Conservation (phyloP, 2,797 vertebrate genomes). For the Phrynocephalus forsythii region DNA sequence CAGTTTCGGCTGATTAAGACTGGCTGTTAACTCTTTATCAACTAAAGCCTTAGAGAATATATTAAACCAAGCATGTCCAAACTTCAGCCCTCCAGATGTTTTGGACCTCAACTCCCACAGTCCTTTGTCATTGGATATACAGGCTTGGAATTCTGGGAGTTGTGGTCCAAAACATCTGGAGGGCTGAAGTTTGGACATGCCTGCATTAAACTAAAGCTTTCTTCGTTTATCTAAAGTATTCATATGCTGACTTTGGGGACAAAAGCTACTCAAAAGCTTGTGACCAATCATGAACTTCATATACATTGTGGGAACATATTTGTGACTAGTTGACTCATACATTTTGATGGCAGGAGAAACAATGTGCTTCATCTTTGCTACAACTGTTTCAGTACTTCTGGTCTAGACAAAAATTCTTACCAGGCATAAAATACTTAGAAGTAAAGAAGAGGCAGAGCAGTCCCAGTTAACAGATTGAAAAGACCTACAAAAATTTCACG, state of each 20-base stretch:
- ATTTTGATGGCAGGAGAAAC: neutral
- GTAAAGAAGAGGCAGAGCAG: too few species aligned
- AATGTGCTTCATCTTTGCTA: neutral
- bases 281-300: neutral
- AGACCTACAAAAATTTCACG: too few species aligned
- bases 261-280: neutral
- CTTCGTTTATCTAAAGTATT: neutral
- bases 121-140: too few species aligned
- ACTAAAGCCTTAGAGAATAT: neutral
- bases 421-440: neutral
- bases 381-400: neutral
- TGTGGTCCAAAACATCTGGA: too few species aligned
- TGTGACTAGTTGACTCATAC: neutral
- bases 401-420: neutral
- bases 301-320: neutral
- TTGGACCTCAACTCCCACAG: too few species aligned
- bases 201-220: neutral
- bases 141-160: too few species aligned
- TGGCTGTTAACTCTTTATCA: neutral
- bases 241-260: neutral
- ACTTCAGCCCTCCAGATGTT: too few species aligned
- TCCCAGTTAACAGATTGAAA: too few species aligned
- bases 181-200: too few species aligned
- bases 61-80: too few species aligned
- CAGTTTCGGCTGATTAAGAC: neutral